Evolutionary conservation across 2,113 vertebrate species (phyloP), one percentile per base, ranked within the genome.

Genomic region (Psilopsiagon aymara): DNA sequence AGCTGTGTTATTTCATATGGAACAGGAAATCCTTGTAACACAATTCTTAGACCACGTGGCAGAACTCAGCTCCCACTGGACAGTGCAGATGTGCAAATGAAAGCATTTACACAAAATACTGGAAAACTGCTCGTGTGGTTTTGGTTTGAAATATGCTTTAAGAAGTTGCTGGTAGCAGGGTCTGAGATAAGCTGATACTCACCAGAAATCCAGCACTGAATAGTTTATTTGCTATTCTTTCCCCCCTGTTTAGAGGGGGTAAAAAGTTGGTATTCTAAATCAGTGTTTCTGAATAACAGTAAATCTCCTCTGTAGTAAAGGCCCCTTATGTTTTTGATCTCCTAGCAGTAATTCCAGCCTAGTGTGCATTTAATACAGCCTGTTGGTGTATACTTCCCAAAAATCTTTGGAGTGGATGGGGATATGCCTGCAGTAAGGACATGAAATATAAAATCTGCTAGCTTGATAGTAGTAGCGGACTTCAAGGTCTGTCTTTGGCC

Each of bases 31-130:
- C 51, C 15, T 76, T 66, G n/a, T 86, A 79, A 86, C 33, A 63
- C 77, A 86, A 28, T 91, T 78, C 68, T 92, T 52, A 76, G 73
- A 80, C 53, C 75, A 76, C 13, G 57, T 82, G 80, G 64, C n/a
- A 91, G 86, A 91, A 83, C 76, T 88, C 86, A 66, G 27, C 62
- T 95, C 80, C 66, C 83, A 62, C 73, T 79, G 60, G 47, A 88
- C 74, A 92, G 66, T 51, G 81, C 55, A 82, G 87, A 90, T 60
- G 63, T 64, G 19, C 19, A 60, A 92, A 88, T 85, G 70, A 91
- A 92, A 93, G 59, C 77, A 31, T 75, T 93, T 96, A 35, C 49
- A 70, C 64, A 57, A 55, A 86, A 81, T 71, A 46, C 18, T 52
- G 57, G 66, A 66, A 52, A 78, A 90, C 44, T 55, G 17, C 43